These are phyloP conservation scores for Chaetodon trifascialis DNA, from an alignment of 2,113 vertebrate genomes.

Conservation along the genomic window DNA sequence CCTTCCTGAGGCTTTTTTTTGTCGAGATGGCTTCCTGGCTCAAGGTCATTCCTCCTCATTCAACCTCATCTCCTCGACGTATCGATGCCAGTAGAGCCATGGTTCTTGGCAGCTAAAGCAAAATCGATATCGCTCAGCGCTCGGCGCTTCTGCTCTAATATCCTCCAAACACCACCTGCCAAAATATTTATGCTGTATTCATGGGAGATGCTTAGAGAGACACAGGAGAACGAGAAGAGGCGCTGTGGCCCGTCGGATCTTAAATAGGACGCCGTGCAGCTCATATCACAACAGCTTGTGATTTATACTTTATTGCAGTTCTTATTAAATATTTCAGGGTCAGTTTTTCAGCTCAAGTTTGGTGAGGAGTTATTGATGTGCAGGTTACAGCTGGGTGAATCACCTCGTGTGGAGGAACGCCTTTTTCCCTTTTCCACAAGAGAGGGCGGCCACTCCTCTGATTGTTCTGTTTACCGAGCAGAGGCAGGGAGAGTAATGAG, in stretches of 20 bases:
- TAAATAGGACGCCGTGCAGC: constrained; percentile 18
- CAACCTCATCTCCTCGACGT: constrained; percentile 44
- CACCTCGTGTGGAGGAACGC: constrained; percentile 34
- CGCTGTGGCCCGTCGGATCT: constrained; percentile 8
- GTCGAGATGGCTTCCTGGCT: constrained; percentile 61
- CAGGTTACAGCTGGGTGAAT: constrained; percentile 32
- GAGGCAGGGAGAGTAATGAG: constrained; percentile 41
- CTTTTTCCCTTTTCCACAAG: constrained; percentile 18
- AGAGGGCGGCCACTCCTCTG: constrained; percentile 31
- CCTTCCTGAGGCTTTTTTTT: constrained; percentile 67
- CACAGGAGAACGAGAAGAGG: constrained; percentile 36
- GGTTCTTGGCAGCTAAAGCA: constrained; percentile 70
- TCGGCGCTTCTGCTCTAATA: constrained; percentile 72
- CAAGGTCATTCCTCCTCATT: constrained; percentile 74
- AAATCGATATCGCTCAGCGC: constrained; percentile 77
- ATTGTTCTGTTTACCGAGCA: constrained; percentile 55
- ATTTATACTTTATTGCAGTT: constrained; percentile 44
- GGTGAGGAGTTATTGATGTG: constrained; percentile 54
- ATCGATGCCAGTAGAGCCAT: constrained; percentile 61
- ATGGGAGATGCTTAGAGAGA: constrained; percentile 50
- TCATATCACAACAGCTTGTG: not conserved
- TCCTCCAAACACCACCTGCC: constrained; percentile 74
- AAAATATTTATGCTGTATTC: constrained; percentile 80
- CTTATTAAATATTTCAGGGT: constrained; percentile 27
- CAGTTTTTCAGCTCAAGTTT: constrained; percentile 1